A percentile compares a stretch with the other conserved stretches of the same genome.
Evolutionary conservation across 2,113 vertebrate genomes (phyloP).

Genomic region (Hippocampus barbouri): DNA sequence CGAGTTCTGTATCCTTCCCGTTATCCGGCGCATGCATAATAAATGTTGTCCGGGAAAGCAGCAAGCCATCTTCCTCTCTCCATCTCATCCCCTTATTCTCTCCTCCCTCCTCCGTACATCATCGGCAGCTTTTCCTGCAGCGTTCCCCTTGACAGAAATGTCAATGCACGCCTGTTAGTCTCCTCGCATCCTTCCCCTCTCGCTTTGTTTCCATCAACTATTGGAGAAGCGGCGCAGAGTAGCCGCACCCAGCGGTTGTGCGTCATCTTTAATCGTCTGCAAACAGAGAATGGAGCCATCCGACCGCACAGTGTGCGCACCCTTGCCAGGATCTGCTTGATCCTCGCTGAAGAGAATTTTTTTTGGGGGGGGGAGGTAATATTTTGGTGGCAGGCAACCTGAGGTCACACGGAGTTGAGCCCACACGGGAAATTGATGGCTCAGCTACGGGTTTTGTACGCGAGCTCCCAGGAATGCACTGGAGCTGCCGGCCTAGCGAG

Average conservation of each 20-base stretch:
- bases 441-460: slow-evolving; percentile 49
- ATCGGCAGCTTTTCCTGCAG: not conserved
- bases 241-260: slow-evolving; percentile 30
- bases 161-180: not conserved
- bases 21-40: slow-evolving; percentile 70
- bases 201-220: slow-evolving; percentile 48
- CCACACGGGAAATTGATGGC: slow-evolving; percentile 31
- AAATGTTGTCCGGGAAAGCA: slow-evolving; percentile 70
- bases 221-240: slow-evolving; percentile 31
- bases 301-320: slow-evolving; percentile 16
- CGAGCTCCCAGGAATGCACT: slow-evolving; percentile 47
- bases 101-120: not conserved
- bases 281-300: slow-evolving; percentile 1
- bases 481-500: slow-evolving; percentile 37
- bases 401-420: slow-evolving; percentile 20
- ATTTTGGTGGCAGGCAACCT: not conserved
- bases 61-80: slow-evolving; percentile 31
- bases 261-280: slow-evolving; percentile 25
- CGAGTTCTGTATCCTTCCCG: slow-evolving; percentile 46
- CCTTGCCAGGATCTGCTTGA: too few species aligned
- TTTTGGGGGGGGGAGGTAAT: not conserved
- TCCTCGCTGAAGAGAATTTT: slow-evolving; percentile 8
- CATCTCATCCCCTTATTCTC: not conserved
- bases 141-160: not conserved
- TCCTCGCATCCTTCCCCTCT: slow-evolving; percentile 21